A percentile compares a stretch with the other conserved stretches of the same genome.
Conservation (phyloP, 2,113 vertebrate genomes). For the Pontoporia blainvillei region DNA sequence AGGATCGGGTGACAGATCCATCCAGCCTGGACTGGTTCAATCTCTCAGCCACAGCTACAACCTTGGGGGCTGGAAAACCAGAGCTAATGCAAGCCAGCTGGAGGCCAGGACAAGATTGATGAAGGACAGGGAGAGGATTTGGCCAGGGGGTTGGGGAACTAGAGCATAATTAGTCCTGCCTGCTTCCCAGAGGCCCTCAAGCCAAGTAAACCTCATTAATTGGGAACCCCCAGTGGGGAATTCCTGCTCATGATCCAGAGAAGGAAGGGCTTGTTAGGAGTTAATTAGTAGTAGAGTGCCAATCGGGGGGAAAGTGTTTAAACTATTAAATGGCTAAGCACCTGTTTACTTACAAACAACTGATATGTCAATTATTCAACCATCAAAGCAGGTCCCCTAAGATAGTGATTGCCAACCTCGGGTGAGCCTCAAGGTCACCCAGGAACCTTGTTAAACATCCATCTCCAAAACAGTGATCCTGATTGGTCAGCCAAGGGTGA, state of each 20-base stretch:
- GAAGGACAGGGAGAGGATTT: constrained; percentile 83
- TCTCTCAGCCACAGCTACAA: constrained; percentile 72
- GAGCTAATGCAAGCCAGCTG: constrained; percentile 91
- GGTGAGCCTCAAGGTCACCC: not conserved
- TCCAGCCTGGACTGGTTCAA: constrained; percentile 84
- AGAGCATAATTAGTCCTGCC: constrained; percentile 69
- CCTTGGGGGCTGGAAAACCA: constrained; percentile 84
- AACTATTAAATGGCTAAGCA: constrained; percentile 56
- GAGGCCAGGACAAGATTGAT: constrained; percentile 82
- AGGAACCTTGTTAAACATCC: not conserved
- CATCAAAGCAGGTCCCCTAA: not conserved
- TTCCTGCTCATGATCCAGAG: constrained; percentile 60
- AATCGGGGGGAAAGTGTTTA: constrained; percentile 37
- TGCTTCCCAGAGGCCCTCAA: constrained; percentile 53
- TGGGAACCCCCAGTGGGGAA: constrained; percentile 61
- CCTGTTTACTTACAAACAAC: constrained; percentile 70
- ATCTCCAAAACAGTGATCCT: not conserved
- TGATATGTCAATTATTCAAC: constrained; percentile 48
- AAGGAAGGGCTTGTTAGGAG: constrained; percentile 60
- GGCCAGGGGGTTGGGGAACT: constrained; percentile 15
- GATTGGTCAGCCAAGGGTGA: not conserved
- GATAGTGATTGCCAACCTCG: not conserved
- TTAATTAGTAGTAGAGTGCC: constrained; percentile 66
- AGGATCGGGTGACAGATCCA: constrained; percentile 88
- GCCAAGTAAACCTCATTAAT: constrained; percentile 61